A percentile compares a stretch with the other conserved stretches of the same genome.
Conservation (phyloP, 1,140 invertebrate species). For the Callitettix versicolor region DNA sequence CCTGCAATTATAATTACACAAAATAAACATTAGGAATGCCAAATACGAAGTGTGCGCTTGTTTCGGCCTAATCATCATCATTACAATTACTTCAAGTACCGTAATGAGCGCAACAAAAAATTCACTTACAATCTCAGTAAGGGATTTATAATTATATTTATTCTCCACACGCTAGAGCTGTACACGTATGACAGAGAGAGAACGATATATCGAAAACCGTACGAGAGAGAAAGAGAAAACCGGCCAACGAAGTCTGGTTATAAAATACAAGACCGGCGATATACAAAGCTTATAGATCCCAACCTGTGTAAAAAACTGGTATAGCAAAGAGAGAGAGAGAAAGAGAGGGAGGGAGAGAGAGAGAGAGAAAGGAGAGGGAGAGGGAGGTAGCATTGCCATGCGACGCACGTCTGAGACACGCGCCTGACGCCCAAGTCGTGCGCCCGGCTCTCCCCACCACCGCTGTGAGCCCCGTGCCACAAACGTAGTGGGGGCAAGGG, state of each 20-base stretch:
- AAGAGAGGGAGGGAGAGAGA: background rate
- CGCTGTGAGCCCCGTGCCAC: background rate
- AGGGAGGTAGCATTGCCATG: no score
- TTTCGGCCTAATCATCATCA: no score
- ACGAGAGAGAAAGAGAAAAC: background rate
- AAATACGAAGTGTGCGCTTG: no score
- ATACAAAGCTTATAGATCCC: constrained; percentile 6
- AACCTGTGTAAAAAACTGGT: constrained; percentile 17
- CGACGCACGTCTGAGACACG: constrained; percentile 15
- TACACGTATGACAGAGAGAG: no score
- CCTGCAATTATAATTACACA: no score
- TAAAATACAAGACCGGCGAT: constrained; percentile 13
- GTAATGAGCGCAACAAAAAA: no score
- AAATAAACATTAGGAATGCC: no score
- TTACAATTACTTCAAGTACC: no score
- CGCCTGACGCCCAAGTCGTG: constrained; percentile 8
- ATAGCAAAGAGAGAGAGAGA: constrained; percentile 7
- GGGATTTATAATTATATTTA: no score
- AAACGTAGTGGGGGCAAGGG: constrained; percentile 2
- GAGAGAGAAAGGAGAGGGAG: constrained; percentile 5
- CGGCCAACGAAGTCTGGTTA: background rate
- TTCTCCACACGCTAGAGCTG: no score
- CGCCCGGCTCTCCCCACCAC: background rate
- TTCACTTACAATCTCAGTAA: no score
- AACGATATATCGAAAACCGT: constrained; percentile 8